Evolutionary conservation across 2,797 vertebrate genomes (phyloP).

Genomic region (Sebastes baramenuke): DNA sequence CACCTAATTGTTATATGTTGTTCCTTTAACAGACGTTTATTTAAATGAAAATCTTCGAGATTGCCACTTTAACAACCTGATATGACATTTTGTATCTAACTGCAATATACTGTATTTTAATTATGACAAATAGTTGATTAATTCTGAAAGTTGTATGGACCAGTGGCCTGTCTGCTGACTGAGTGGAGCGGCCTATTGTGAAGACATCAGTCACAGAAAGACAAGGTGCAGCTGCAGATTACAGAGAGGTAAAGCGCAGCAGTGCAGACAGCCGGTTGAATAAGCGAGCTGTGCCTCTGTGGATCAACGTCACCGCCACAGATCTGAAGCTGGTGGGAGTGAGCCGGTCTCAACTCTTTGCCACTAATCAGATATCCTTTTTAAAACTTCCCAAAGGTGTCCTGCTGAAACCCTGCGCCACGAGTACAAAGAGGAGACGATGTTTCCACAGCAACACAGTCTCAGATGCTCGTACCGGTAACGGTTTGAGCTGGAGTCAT

Average conservation of each 20-base stretch:
- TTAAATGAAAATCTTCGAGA: too few relatives aligned
- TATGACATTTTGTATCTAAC: not conserved
- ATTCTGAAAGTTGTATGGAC: not conserved
- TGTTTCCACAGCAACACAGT: constrained; percentile 34
- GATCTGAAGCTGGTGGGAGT: constrained; percentile 13
- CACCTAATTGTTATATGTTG: too few relatives aligned
- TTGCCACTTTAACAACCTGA: not conserved
- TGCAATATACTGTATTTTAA: not conserved
- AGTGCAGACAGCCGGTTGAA: not conserved
- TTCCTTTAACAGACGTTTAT: too few relatives aligned
- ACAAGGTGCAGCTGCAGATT: not conserved
- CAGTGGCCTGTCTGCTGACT: not conserved
- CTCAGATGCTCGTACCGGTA: not conserved
- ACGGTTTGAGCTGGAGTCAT: not conserved
- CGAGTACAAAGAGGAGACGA: not conserved
- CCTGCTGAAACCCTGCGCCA: not conserved
- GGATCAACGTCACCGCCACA: constrained; percentile 16
- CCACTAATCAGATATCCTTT: constrained; percentile 23
- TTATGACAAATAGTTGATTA: not conserved
- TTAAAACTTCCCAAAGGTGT: constrained; percentile 13
- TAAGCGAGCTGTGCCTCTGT: constrained; percentile 14
- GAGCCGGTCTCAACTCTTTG: constrained; percentile 22
- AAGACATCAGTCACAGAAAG: not conserved
- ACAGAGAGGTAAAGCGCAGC: not conserved
- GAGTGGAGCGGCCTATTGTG: not conserved